A percentile compares a stretch with the other conserved stretches of the same genome.
Conservation (phyloP, 2,113 vertebrate species). For the Melozone crissalis region DNA sequence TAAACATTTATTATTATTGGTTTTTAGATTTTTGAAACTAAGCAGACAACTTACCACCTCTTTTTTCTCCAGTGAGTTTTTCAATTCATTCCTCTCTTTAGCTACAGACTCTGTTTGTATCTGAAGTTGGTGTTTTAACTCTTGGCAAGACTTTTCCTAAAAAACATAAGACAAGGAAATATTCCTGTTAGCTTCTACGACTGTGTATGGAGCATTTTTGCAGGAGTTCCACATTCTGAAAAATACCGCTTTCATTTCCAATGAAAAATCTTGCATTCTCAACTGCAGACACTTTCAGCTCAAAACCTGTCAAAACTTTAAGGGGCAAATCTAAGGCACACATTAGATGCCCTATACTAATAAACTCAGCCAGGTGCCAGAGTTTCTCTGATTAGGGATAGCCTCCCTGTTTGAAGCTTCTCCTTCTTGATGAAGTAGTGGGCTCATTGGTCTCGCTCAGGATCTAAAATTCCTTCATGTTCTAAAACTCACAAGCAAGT, state of each 20-base stretch:
- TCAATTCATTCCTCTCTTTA: conserved; percentile 83
- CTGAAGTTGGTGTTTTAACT: conserved; percentile 84
- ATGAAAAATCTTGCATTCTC: not conserved
- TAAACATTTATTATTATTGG: not conserved
- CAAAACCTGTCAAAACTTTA: not conserved
- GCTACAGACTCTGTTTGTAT: conserved; percentile 76
- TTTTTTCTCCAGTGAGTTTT: conserved; percentile 82
- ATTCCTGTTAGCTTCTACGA: not conserved
- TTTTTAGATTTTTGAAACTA: not conserved
- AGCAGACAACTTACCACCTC: conserved; percentile 77
- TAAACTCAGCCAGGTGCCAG: not conserved
- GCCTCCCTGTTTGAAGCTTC: not conserved
- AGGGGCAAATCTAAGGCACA: not conserved
- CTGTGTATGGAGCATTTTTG: fast-evolving
- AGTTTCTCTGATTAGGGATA: not conserved
- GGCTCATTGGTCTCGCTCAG: not conserved
- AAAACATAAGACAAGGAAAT: conserved; percentile 18
- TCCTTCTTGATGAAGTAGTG: not conserved
- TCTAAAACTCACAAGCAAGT: not conserved
- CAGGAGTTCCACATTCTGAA: not conserved
- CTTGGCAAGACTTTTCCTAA: conserved; percentile 88
- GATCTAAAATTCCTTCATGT: not conserved
- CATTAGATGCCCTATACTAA: not conserved
- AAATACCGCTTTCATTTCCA: not conserved
- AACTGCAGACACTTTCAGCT: not conserved